These are phyloP conservation scores for Sphaerophoria taeniata DNA, from an alignment of 2,888 invertebrate genomes.

Conservation along the genomic window DNA sequence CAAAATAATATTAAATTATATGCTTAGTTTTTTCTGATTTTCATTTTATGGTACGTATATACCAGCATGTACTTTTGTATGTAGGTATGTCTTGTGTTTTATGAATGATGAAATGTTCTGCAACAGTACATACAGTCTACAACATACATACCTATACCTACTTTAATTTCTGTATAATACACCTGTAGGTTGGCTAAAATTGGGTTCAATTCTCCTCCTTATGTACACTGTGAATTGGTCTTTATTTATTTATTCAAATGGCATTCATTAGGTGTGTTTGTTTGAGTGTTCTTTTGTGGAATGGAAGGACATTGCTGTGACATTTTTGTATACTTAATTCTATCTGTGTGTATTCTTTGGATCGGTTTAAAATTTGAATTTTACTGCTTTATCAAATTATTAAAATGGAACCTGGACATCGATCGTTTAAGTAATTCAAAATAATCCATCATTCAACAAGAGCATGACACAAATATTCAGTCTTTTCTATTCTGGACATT, in stretches of 20 bases:
- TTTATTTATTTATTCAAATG: slow-evolving; percentile 73
- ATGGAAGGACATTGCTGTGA: slow-evolving; percentile 67
- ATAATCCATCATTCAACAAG: no score
- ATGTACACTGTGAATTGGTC: slow-evolving; percentile 62
- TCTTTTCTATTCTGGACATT: no score
- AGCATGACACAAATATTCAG: no score
- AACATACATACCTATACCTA: background rate
- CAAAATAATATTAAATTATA: slow-evolving; percentile 59
- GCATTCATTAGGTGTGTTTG: slow-evolving; percentile 53
- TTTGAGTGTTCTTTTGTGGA: background rate
- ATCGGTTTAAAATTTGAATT: no score
- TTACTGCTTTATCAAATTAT: no score
- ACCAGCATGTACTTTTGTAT: no score
- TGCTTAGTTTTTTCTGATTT: slow-evolving; percentile 34
- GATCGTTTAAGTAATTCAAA: no score
- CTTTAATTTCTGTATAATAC: background rate
- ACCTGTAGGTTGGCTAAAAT: slow-evolving; percentile 47
- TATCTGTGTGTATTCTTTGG: no score
- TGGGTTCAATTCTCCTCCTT: slow-evolving; percentile 33
- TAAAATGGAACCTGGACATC: no score
- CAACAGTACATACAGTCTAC: no score
- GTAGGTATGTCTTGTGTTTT: no score
- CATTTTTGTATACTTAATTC: slow-evolving; percentile 33
- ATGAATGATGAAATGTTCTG: no score
- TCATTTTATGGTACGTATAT: slow-evolving; percentile 21